Conservation (phyloP, 2,797 vertebrate species). For the Ctenopoma kingsleyae region DNA sequence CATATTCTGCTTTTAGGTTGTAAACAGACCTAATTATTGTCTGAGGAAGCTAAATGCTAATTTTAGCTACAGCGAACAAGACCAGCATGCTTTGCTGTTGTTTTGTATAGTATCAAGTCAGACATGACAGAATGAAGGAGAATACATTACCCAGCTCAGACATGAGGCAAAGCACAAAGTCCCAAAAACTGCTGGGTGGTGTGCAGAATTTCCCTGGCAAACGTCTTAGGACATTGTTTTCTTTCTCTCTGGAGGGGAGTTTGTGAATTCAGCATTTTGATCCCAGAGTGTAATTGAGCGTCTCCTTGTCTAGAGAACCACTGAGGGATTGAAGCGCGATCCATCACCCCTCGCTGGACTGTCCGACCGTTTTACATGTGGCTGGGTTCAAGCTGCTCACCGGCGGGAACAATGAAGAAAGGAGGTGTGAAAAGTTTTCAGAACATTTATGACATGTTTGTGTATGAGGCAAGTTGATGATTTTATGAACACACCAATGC, state of each 20-base stretch:
- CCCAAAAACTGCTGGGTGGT: conserved; percentile 26
- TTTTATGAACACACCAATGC: conserved; percentile 52
- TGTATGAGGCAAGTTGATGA: conserved; percentile 46
- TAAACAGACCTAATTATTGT: conserved; percentile 13
- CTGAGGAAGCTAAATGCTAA: conserved; percentile 20
- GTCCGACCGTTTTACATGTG: conserved; percentile 71
- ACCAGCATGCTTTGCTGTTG: conserved; percentile 1
- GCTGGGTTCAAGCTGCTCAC: conserved; percentile 53
- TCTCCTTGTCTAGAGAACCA: conserved; percentile 75
- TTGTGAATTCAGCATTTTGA: conserved; percentile 80
- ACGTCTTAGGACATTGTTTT: conserved; percentile 52
- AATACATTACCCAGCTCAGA: conserved; percentile 24
- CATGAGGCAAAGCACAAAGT: conserved; percentile 40
- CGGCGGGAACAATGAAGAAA: conserved; percentile 30
- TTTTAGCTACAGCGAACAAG: conserved; percentile 14
- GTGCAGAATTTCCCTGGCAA: conserved; percentile 37
- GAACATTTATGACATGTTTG: conserved; percentile 19
- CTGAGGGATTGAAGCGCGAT: conserved; percentile 72
- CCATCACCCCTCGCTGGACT: conserved; percentile 74
- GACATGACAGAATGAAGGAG: conserved; percentile 1
- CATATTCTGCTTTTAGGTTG: conserved; percentile 22
- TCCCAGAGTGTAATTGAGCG: conserved; percentile 78
- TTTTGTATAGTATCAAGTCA: conserved; percentile 9
- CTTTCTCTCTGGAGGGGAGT: conserved; percentile 46
- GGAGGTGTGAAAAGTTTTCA: conserved; percentile 53